phyloP scores from a whole-genome alignment of 2,113 vertebrate genomes.

The Scophthalmus maximus region DNA sequence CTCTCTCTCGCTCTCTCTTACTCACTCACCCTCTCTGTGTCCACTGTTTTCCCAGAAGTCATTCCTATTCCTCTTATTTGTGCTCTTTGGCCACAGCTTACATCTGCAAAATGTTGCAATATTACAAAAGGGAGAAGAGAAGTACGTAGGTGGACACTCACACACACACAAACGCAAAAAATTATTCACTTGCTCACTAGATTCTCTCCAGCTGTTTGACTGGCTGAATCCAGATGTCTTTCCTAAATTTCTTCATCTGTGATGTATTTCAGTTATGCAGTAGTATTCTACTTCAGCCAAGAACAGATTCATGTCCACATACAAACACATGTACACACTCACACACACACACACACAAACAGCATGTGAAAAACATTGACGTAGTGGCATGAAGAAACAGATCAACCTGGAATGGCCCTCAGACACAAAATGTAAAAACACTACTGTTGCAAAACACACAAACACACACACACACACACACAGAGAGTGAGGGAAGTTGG shows the following conservation, averaged over 20 bases:
- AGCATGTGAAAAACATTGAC: slow-evolving; percentile 7
- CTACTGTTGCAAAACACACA: slow-evolving; percentile 30
- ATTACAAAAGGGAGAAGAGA: slow-evolving; percentile 51
- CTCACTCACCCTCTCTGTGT: neutral
- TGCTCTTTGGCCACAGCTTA: slow-evolving; percentile 58
- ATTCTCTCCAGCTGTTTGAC: slow-evolving; percentile 72
- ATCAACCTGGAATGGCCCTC: slow-evolving; percentile 47
- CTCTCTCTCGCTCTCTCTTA: slow-evolving; percentile 11
- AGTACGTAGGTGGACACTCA: slow-evolving; percentile 50
- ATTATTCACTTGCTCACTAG: slow-evolving; percentile 9
- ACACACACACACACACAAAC: neutral
- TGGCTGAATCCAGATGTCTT: slow-evolving; percentile 72
- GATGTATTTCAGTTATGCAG: slow-evolving; percentile 48
- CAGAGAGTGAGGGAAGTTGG: slow-evolving; percentile 5
- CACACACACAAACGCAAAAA: slow-evolving; percentile 24
- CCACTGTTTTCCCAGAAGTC: slow-evolving; percentile 64
- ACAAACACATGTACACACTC: neutral
- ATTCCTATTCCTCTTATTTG: slow-evolving; percentile 62
- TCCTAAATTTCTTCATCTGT: slow-evolving; percentile 56
- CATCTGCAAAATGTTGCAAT: slow-evolving; percentile 70
- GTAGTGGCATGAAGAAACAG: slow-evolving; percentile 16
- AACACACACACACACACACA: slow-evolving; percentile 8
- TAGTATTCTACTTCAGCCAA: slow-evolving; percentile 22
- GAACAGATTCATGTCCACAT: slow-evolving; percentile 14
- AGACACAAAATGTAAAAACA: slow-evolving; percentile 20